Evolutionary conservation across 2,888 invertebrate genomes (phyloP), one percentile per base, ranked within the genome.

Genomic region (Cyclophora albipunctata): DNA sequence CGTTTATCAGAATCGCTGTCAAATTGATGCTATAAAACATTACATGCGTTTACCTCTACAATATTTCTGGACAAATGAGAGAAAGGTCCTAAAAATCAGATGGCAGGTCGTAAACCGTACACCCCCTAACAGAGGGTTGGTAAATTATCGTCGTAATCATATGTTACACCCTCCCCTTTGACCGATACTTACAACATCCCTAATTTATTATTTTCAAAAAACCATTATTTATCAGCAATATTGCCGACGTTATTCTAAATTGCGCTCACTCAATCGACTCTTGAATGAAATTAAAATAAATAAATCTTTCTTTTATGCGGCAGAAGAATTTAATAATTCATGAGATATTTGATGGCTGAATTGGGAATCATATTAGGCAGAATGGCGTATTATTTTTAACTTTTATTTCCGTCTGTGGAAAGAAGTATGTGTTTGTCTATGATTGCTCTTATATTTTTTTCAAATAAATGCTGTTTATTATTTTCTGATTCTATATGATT

Each of bases 251-350:
- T 60, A 60, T 64, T 62, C 52, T 59, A 68, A 69, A 68, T 69
- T 60, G 54, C 56, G 58, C 57, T 55, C 59, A 50, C 35, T 54
- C 55, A 58, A 65, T 63, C 48, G 60, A 58, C 60, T 63, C 59
- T 48, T 45, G 58, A 46, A 55, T 59, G 54, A 51, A 60, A 70
- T 66, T 67, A 64, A 69, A 68, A 67, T 66, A 62, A 59, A 69
- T 69, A 63, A 70, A 73, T 69, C 62, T 52, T 59, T 44, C 41
- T 48, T 52, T 58, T 57, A 60, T 59, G 59, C 59, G 51, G 50
- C 51, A 42, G 50, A 46, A 45, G 52, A 55, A 54, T 59, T 55
- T 51, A 54, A 59, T 59, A 53, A 53, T 50, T 51, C 51, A 51
- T 47, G 46, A 34, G 42, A 47, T 54, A 53, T 49, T 52, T 48